Conservation (phyloP, 2,888 invertebrate genomes). For the Cyclophora albipunctata region DNA sequence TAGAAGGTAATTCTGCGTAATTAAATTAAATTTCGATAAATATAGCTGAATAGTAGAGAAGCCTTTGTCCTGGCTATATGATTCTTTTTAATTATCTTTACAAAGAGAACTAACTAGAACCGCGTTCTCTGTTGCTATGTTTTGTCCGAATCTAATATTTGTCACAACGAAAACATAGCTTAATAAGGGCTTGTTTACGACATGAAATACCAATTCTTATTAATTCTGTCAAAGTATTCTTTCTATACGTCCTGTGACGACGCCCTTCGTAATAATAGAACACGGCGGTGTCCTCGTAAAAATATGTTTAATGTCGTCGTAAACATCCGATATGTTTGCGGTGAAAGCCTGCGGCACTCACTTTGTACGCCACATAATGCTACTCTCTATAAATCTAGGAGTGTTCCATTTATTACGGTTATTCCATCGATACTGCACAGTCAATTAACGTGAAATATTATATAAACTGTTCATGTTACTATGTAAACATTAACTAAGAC, state of each 20-base stretch:
- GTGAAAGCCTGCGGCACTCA: constrained; percentile 51
- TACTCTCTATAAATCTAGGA: constrained; percentile 56
- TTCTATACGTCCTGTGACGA: constrained; percentile 43
- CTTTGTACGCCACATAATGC: constrained; percentile 31
- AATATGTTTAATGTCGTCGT: constrained; percentile 72
- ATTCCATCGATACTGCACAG: constrained; percentile 45
- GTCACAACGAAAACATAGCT: too few relatives aligned
- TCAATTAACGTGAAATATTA: constrained; percentile 39
- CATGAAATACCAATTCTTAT: constrained; percentile 24
- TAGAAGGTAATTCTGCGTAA: too few relatives aligned
- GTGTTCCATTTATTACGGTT: constrained; percentile 55
- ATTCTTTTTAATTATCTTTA: too few relatives aligned
- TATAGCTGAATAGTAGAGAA: too few relatives aligned
- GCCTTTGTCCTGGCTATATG: too few relatives aligned
- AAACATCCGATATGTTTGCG: constrained; percentile 65
- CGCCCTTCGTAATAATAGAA: constrained; percentile 57
- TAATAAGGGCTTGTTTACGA: too few relatives aligned
- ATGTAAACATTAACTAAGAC: too few relatives aligned
- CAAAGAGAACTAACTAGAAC: too few relatives aligned
- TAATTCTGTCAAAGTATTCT: constrained; percentile 54
- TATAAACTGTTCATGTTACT: neutral
- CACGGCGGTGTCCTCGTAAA: constrained; percentile 68
- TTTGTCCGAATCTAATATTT: too few relatives aligned
- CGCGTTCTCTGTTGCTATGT: too few relatives aligned
- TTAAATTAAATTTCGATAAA: too few relatives aligned